phyloP scores from a whole-genome alignment of 2,888 invertebrate species.

The Xestia rhomboidea region DNA sequence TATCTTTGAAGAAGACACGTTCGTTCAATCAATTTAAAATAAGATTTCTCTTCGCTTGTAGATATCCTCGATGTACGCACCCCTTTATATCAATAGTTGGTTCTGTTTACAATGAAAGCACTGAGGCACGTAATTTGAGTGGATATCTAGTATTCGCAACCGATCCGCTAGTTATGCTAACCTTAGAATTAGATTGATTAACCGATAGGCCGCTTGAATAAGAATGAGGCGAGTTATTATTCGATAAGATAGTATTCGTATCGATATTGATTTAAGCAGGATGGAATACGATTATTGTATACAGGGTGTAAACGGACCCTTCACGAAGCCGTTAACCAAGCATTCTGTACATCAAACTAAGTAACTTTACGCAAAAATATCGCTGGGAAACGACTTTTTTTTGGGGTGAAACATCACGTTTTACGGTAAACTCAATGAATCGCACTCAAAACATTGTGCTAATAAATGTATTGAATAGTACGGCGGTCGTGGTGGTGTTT shows the following conservation, averaged over 20 bases:
- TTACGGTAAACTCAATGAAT: too few species aligned
- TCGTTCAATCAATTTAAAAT: neutral
- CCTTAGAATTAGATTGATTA: slow-evolving; percentile 68
- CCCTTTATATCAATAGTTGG: slow-evolving; percentile 32
- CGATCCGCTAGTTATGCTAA: slow-evolving; percentile 59
- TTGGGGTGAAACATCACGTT: too few species aligned
- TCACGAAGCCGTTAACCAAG: too few species aligned
- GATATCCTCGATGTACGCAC: neutral
- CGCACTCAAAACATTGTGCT: too few species aligned
- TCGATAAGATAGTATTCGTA: slow-evolving; percentile 5
- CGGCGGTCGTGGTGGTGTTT: too few species aligned
- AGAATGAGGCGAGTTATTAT: slow-evolving; percentile 51
- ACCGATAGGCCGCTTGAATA: slow-evolving; percentile 58
- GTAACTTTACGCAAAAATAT: too few species aligned
- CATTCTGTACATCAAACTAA: too few species aligned
- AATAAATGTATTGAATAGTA: too few species aligned
- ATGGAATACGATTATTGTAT: slow-evolving; percentile 14
- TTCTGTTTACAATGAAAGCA: slow-evolving; percentile 68
- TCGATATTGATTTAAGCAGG: slow-evolving; percentile 21
- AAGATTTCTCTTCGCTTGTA: neutral
- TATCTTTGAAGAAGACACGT: neutral
- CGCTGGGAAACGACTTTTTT: too few species aligned
- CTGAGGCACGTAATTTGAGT: slow-evolving; percentile 71
- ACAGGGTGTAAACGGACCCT: too few species aligned
- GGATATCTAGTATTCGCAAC: slow-evolving; percentile 65